Conservation (phyloP, 2,113 vertebrate genomes). For the Dendropsophus ebraccatus region DNA sequence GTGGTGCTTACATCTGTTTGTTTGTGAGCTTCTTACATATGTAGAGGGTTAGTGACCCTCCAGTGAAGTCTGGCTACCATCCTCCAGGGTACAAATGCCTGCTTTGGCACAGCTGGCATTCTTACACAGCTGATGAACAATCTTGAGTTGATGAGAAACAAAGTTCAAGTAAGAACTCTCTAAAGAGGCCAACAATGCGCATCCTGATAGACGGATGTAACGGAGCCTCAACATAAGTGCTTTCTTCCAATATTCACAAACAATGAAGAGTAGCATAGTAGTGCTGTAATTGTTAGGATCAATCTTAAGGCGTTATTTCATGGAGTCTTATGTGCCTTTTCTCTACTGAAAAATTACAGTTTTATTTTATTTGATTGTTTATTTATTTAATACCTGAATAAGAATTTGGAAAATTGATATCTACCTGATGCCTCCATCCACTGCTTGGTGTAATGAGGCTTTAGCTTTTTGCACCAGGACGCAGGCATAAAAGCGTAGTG, state of each 20-base stretch:
- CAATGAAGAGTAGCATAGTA: slow-evolving; percentile 24
- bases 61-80: background rate
- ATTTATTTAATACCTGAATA: slow-evolving; percentile 26
- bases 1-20: background rate
- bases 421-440: slow-evolving; percentile 13
- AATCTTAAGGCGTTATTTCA: slow-evolving; percentile 4
- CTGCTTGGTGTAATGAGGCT: background rate
- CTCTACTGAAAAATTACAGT: slow-evolving; percentile 5
- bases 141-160: slow-evolving; percentile 8
- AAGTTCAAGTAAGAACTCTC: slow-evolving; percentile 43
- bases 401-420: slow-evolving; percentile 12
- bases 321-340: slow-evolving; percentile 40
- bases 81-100: slow-evolving; percentile 11
- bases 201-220: slow-evolving; percentile 39
- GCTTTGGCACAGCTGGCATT: slow-evolving; percentile 43
- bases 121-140: slow-evolving; percentile 47
- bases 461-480: no score
- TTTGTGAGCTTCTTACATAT: background rate
- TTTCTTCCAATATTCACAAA: slow-evolving; percentile 27
- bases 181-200: slow-evolving; percentile 11
- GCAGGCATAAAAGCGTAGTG: no score
- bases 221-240: slow-evolving; percentile 7
- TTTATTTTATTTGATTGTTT: slow-evolving; percentile 32
- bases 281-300: slow-evolving; percentile 20
- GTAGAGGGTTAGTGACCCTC: slow-evolving; percentile 1